These are phyloP conservation scores for Gisinianus flammeolus DNA, from an alignment of 2,888 invertebrate genomes.

Conservation along the genomic window DNA sequence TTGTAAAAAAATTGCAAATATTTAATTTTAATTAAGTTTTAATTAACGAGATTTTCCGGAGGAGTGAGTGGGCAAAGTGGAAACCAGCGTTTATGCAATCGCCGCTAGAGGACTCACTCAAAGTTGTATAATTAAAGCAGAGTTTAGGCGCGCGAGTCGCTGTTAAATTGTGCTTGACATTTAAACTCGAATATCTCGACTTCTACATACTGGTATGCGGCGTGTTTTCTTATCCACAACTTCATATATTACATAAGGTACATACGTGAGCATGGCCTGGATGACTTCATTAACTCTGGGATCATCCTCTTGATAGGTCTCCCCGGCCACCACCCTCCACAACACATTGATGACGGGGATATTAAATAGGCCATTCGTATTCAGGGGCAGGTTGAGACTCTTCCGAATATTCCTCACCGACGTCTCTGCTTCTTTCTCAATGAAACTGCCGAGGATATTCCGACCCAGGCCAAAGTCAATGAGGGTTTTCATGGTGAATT, in stretches of 20 bases:
- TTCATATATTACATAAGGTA: not conserved
- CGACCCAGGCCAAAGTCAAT: constrained; percentile 23
- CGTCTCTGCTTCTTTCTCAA: constrained; percentile 11
- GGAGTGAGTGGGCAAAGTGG: too few relatives aligned
- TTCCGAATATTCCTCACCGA: not conserved
- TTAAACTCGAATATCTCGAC: too few relatives aligned
- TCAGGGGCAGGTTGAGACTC: not conserved
- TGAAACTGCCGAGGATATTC: not conserved
- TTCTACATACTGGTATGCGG: too few relatives aligned
- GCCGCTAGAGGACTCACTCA: not conserved
- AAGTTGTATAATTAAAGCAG: too few relatives aligned
- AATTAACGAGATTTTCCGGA: too few relatives aligned
- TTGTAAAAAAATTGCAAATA: too few relatives aligned
- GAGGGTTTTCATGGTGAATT: constrained; percentile 12
- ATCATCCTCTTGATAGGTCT: constrained; percentile 13
- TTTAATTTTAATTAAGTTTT: too few relatives aligned
- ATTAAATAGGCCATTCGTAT: not conserved
- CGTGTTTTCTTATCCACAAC: too few relatives aligned
- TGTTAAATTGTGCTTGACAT: too few relatives aligned
- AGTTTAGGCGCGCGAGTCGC: too few relatives aligned
- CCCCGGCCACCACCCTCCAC: constrained; percentile 21
- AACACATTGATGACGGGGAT: constrained; percentile 14
- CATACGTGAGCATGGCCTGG: not conserved
- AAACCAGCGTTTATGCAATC: too few relatives aligned
- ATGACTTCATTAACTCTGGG: not conserved